Conservation (phyloP, 30 jellyfish, hydroid and myxozoan genomes). For the Aurelia sp. region DNA sequence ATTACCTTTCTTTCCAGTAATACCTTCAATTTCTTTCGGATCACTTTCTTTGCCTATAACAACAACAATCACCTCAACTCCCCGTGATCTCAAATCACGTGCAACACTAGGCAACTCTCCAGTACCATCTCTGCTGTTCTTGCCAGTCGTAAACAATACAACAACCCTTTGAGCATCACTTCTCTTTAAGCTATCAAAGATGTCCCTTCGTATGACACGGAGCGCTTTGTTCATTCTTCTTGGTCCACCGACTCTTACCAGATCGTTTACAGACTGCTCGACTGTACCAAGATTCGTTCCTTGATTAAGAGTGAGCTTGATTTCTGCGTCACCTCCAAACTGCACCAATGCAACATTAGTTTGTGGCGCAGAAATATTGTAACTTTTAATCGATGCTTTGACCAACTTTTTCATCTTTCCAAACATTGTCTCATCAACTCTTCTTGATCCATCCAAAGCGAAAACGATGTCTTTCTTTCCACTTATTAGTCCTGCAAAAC, state of each 20-base stretch:
- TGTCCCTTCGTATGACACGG: constrained; percentile 25
- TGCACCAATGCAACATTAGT: constrained; percentile 49
- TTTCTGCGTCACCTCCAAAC: constrained; percentile 33
- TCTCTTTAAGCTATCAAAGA: constrained; percentile 14
- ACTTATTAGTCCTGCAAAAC: constrained; percentile 2
- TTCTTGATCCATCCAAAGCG: constrained; percentile 83
- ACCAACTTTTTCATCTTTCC: constrained; percentile 55
- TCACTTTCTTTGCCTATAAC: constrained; percentile 63
- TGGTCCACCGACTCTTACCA: constrained; percentile 73
- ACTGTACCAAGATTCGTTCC: neutral
- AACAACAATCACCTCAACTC: constrained; percentile 74
- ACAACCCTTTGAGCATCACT: constrained; percentile 14
- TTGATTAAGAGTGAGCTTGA: constrained; percentile 1
- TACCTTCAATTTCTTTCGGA: constrained; percentile 27
- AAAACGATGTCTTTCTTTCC: constrained; percentile 1
- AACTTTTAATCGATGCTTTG: constrained; percentile 51
- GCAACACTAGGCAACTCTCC: constrained; percentile 69
- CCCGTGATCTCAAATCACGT: constrained; percentile 45
- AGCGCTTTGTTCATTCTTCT: constrained; percentile 81
- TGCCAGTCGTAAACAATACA: constrained; percentile 77
- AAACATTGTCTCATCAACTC: constrained; percentile 51
- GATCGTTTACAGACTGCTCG: constrained; percentile 1
- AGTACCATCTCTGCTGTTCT: constrained; percentile 28
- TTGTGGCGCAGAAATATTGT: constrained; percentile 32
- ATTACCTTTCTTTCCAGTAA: constrained; percentile 34